phyloP scores from a whole-genome alignment of 2,888 invertebrate species.

The Pelosia muscerda region DNA sequence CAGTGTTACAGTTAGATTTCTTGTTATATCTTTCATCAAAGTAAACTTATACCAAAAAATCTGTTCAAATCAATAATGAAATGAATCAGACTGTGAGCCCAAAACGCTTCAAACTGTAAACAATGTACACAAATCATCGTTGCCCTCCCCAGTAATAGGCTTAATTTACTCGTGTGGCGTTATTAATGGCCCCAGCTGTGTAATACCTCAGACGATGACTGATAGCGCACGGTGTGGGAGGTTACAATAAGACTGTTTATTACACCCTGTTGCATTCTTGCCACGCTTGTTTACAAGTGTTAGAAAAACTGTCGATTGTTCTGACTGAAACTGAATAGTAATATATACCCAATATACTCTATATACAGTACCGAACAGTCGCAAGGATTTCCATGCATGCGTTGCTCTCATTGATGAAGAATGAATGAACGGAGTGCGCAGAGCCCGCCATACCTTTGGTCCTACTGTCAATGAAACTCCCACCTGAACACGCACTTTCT shows the following conservation, averaged over 20 bases:
- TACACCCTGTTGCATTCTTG: constrained; percentile 8
- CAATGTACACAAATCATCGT: constrained; percentile 46
- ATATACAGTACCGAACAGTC: too few species aligned
- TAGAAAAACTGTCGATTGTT: background rate
- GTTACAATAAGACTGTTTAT: constrained; percentile 13
- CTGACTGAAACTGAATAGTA: too few species aligned
- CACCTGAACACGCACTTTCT: too few species aligned
- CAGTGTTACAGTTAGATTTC: too few species aligned
- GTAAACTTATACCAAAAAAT: background rate
- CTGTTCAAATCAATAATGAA: background rate
- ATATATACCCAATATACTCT: too few species aligned
- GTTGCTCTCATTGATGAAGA: too few species aligned
- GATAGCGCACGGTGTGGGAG: constrained; percentile 24
- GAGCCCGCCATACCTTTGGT: too few species aligned
- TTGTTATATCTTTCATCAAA: too few species aligned
- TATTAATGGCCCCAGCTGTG: constrained; percentile 55
- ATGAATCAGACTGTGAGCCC: background rate
- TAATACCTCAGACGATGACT: constrained; percentile 50
- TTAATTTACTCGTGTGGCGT: constrained; percentile 58
- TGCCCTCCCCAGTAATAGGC: constrained; percentile 52
- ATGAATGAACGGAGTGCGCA: too few species aligned
- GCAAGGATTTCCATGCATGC: too few species aligned
- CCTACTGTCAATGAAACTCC: too few species aligned
- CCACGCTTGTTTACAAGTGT: background rate
- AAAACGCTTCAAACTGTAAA: background rate